Evolutionary conservation across 2,113 vertebrate species (phyloP), one percentile per base, ranked within the genome.

Genomic region (Cochlearius cochlearius): DNA sequence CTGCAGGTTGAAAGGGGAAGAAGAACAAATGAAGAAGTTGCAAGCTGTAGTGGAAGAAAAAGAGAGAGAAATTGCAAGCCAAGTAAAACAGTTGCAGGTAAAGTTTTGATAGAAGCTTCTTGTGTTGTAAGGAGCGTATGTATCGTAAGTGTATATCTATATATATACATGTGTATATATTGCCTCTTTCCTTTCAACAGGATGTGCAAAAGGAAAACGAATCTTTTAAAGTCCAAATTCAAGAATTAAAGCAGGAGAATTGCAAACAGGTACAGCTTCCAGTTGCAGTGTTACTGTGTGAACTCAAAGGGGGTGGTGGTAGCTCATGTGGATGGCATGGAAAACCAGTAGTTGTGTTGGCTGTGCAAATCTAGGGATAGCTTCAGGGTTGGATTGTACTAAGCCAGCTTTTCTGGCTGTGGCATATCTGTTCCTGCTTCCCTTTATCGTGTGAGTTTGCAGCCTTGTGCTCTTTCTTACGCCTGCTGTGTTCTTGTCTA

Each of bases 81-180:
- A 97, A 97, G 93, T 98, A 47, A 96, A 98, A 76, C 98, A 98
- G 34, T 89, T 99, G 76, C 98, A 99, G 99, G 99, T 99, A 87
- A 96, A 73, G 27, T 52, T 78, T 71, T 3, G 7, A 5, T 34
- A 27, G 17, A 77, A 45, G 12, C 6, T 10, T 10, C 36, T 49
- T 27, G 5, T 39, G 43, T 32, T 79, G 52, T 15, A 29, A 79
- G 76, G 41, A 73, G 3, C 19, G 13, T 63, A 1, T 38, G 11
- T 72, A 11, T 11, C 88, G 15, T 67, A 45, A 67, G 15, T 21
- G 4, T 63, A 0, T 26, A 10, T 59, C 19, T 76, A 0, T 53
- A 0, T 34, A 7, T 67, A 20, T 38, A 14, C 14, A 13, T 41
- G 3, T 38, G 4, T 23, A 6, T 39, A 4, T 50, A 14, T 45